Evolutionary conservation across 2,888 invertebrate genomes (phyloP), one percentile per base, ranked within the genome.

Genomic region (Dicyrtomina minuta): DNA sequence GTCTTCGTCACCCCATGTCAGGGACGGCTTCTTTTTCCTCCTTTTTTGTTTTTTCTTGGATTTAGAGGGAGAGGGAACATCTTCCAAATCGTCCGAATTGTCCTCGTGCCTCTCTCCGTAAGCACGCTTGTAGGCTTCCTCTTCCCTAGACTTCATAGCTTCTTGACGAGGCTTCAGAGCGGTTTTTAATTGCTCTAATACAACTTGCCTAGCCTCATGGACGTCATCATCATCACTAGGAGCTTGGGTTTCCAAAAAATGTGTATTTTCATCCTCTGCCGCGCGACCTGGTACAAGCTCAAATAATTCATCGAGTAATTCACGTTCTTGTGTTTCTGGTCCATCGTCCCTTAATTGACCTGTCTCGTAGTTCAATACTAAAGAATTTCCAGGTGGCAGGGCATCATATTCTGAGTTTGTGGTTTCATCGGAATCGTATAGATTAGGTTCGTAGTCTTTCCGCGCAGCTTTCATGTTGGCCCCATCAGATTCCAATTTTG

Each of bases 171-270:
- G 67, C 20, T 39, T 27, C 5, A 67, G 39, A 1, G 43, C 60
- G 17, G 67, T 56, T 59, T 67, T 67, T 22, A 67, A 26, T 39
- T 67, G 59, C 20, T 67, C 59, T 17, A 67, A 33, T 6, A 67
- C 67, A 20, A 67, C 39, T 49, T 44, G 44, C 15, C 56, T 24
- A 22, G 51, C 66, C 44, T 66, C 39, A 1, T 26, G 6, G 24
- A 66, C 55, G 8, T 24, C 66, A 20, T 55, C 56, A 33, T 51
- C 39, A 10, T 22, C 49, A 24, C 10, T 5, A 43, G 41, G 39
- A 17, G 55, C 5, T 10, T 22, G 8, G 22, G 39, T 41, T 10
- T 62, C 62, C 39, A 13, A 17, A 12, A n/a, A 13, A 44, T 3
- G 4, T 22, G 20, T 15, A 6, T 27, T 24, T 17, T 39, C 66